Percentiles rank a stretch among this genome's conserved stretches.
Conservation (phyloP, 2,888 invertebrate species). For the Scaptomyza tumidula region DNA sequence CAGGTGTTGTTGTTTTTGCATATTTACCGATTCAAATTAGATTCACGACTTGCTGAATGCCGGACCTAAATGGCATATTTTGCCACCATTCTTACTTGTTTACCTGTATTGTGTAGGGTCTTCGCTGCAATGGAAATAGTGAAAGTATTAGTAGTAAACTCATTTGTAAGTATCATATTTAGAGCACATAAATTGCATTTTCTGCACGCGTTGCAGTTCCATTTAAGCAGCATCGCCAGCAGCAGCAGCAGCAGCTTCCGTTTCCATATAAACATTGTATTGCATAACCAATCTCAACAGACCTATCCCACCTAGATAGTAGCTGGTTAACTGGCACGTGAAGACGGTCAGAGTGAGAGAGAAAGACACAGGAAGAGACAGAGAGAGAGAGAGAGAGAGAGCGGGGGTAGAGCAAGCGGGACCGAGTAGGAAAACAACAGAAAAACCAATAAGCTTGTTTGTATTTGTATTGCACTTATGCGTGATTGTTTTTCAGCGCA, state of each 20-base stretch:
- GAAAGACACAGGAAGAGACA: not conserved
- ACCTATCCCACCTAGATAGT: not conserved
- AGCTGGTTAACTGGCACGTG: constrained; percentile 30
- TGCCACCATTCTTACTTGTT: constrained; percentile 8
- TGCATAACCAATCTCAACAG: constrained; percentile 4
- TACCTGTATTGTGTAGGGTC: not conserved
- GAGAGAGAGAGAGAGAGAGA: not conserved
- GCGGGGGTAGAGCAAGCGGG: not conserved
- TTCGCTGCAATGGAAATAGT: not conserved
- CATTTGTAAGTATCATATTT: constrained; percentile 17
- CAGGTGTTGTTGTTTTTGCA: not conserved
- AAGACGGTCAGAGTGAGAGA: constrained; percentile 2
- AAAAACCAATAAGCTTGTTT: constrained; percentile 64
- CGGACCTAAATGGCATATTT: constrained; percentile 1
- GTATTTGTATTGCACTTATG: constrained; percentile 66
- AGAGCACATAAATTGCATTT: constrained; percentile 29
- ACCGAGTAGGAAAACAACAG: constrained; percentile 36
- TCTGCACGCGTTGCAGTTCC: constrained; percentile 19
- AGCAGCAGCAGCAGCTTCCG: not conserved
- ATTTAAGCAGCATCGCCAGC: constrained; percentile 8
- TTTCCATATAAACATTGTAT: constrained; percentile 26
- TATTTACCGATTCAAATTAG: not conserved
- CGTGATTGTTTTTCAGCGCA: constrained; percentile 66
- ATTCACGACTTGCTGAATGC: not conserved
- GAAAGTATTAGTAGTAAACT: not conserved